Conservation (phyloP, 1,140 invertebrate species). For the Helicoverpa zea region DNA sequence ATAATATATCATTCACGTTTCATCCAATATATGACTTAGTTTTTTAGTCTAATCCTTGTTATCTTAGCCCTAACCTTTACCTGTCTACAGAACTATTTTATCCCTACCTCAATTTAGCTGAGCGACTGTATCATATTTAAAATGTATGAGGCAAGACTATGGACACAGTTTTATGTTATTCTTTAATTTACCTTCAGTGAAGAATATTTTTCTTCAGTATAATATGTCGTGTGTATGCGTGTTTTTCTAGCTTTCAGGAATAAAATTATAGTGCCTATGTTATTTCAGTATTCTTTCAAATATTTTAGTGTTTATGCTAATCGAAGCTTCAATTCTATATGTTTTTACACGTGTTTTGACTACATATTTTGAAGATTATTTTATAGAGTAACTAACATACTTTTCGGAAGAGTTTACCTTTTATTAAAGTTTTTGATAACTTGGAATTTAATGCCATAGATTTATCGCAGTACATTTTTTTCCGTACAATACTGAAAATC, state of each 20-base stretch:
- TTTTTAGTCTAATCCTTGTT: too few relatives aligned
- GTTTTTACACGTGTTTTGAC: too few relatives aligned
- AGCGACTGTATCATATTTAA: conserved; percentile 21
- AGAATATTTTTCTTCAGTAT: conserved; percentile 4
- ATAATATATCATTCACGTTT: too few relatives aligned
- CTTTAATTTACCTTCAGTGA: conserved; percentile 5
- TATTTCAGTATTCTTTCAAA: not conserved
- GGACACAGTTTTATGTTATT: conserved; percentile 32
- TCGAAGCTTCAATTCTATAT: not conserved
- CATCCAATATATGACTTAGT: too few relatives aligned
- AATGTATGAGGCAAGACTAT: conserved; percentile 14
- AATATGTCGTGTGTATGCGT: not conserved
- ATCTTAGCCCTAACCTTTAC: not conserved
- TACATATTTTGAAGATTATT: too few relatives aligned
- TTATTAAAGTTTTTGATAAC: too few relatives aligned
- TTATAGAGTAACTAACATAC: too few relatives aligned
- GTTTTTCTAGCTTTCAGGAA: not conserved
- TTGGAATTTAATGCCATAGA: too few relatives aligned
- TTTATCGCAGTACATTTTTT: too few relatives aligned
- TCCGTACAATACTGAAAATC: too few relatives aligned
- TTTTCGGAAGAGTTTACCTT: too few relatives aligned
- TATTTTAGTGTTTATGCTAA: not conserved
- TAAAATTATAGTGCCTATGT: not conserved
- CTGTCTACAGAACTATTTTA: not conserved
- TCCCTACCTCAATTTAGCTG: conserved; percentile 14